Evolutionary conservation across 2,888 invertebrate genomes (phyloP).

Genomic region (Cataglyphis cursor): DNA sequence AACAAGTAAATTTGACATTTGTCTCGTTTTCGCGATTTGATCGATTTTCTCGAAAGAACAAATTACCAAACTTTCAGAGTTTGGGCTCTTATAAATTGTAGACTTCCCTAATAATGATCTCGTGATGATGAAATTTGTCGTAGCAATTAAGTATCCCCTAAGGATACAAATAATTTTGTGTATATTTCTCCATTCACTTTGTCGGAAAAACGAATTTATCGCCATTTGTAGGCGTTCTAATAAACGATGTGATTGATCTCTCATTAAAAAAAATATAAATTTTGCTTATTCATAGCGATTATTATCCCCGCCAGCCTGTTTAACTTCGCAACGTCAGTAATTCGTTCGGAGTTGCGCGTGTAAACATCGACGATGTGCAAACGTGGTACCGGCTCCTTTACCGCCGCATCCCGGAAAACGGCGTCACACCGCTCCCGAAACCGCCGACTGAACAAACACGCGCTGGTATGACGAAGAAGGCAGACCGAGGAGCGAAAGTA

Average conservation of each 20-base stretch:
- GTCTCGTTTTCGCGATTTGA: background rate
- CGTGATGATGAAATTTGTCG: no score
- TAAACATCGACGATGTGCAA: constrained; percentile 64
- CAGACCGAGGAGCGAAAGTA: constrained; percentile 21
- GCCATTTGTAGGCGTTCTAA: background rate
- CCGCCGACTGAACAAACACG: constrained; percentile 62
- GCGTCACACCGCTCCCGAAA: constrained; percentile 56
- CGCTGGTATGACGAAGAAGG: constrained; percentile 45
- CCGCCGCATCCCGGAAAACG: constrained; percentile 62
- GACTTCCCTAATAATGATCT: background rate
- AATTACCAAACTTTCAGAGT: background rate
- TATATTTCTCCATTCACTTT: background rate
- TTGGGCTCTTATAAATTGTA: background rate
- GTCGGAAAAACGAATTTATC: background rate
- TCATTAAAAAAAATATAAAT: constrained; percentile 46
- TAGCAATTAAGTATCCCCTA: background rate
- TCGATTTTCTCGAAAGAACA: background rate
- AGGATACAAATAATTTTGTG: background rate
- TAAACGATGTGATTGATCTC: constrained; percentile 12
- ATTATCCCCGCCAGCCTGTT: constrained; percentile 59
- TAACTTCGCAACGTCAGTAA: constrained; percentile 56
- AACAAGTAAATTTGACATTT: background rate
- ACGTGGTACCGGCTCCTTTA: constrained; percentile 61
- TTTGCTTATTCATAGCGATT: constrained; percentile 46
- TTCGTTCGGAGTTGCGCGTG: constrained; percentile 43